phyloP scores from a whole-genome alignment of 2,797 vertebrate genomes.

The Poeciliopsis presidionis region DNA sequence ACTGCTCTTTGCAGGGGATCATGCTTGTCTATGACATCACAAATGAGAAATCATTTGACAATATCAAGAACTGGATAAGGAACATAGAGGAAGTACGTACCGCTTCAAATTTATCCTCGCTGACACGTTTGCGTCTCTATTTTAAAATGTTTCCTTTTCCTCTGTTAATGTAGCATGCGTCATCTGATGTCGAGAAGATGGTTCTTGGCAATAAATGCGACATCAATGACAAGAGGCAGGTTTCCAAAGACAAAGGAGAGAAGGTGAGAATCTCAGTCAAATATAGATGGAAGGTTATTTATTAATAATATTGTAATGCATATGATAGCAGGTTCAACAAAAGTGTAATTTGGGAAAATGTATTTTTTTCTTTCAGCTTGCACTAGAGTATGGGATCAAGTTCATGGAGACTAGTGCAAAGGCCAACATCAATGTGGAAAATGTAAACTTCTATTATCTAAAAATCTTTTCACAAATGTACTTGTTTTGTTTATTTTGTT shows the following conservation, averaged over 20 bases:
- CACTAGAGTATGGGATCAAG: constrained; percentile 94
- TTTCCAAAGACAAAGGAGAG: constrained; percentile 93
- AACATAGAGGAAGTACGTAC: constrained; percentile 94
- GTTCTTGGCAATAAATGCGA: constrained; percentile 99
- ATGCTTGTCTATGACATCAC: constrained; percentile 99
- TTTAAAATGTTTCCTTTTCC: neutral
- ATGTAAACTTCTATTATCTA: constrained; percentile 79
- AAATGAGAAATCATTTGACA: constrained; percentile 98
- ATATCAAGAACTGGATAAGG: constrained; percentile 99
- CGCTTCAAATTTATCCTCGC: neutral
- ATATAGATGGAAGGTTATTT: neutral
- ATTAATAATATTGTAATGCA: neutral
- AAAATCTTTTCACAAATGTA: neutral
- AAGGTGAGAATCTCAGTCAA: constrained; percentile 80
- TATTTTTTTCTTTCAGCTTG: constrained; percentile 81
- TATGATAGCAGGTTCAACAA: neutral
- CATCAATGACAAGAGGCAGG: constrained; percentile 96
- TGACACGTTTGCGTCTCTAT: neutral
- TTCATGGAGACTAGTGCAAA: constrained; percentile 99
- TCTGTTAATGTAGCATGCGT: constrained; percentile 87
- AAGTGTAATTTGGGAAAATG: neutral
- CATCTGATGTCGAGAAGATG: constrained; percentile 97
- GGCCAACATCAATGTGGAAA: constrained; percentile 98
- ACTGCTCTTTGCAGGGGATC: constrained; percentile 86
- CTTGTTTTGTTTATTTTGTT: neutral